phyloP scores from a whole-genome alignment of 2,888 invertebrate species.

The Odontocolon sp. region DNA sequence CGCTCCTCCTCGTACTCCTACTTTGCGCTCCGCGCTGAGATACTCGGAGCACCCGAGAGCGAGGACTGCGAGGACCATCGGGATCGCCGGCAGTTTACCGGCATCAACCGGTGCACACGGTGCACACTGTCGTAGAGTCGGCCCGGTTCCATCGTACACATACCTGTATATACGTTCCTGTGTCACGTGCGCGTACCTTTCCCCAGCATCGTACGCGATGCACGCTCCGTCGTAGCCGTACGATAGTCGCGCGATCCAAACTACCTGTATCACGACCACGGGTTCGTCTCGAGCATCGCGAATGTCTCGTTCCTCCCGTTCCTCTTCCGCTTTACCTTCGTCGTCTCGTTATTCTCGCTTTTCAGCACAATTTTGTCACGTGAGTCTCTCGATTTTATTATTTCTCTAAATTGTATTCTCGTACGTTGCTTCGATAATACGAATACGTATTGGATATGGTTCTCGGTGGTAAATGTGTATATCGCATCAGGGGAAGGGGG shows the following conservation, averaged over 20 bases:
- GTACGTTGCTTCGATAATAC: not conserved
- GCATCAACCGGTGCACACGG: conserved; percentile 73
- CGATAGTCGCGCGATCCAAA: not conserved
- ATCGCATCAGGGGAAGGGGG: too few species aligned
- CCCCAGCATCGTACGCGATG: not conserved
- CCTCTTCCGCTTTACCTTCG: not conserved
- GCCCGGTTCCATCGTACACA: not conserved
- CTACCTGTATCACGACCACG: too few species aligned
- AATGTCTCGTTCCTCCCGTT: not conserved
- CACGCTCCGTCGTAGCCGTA: not conserved
- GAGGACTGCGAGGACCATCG: conserved; percentile 75
- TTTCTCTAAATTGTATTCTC: not conserved
- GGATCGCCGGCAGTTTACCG: conserved; percentile 78
- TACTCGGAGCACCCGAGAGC: conserved; percentile 42
- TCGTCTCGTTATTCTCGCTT: conserved; percentile 25
- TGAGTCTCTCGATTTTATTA: conserved; percentile 46
- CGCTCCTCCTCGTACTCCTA: conserved; percentile 28
- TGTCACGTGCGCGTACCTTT: conserved; percentile 68
- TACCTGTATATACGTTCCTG: not conserved
- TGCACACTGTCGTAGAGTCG: conserved; percentile 62
- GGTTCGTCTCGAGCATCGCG: not conserved
- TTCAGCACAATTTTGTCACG: conserved; percentile 39
- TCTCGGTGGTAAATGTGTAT: too few species aligned
- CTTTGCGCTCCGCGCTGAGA: conserved; percentile 50
- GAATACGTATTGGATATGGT: too few species aligned